phyloP scores from a whole-genome alignment of 2,113 vertebrate species.

The Eulacestoma nigropectus region DNA sequence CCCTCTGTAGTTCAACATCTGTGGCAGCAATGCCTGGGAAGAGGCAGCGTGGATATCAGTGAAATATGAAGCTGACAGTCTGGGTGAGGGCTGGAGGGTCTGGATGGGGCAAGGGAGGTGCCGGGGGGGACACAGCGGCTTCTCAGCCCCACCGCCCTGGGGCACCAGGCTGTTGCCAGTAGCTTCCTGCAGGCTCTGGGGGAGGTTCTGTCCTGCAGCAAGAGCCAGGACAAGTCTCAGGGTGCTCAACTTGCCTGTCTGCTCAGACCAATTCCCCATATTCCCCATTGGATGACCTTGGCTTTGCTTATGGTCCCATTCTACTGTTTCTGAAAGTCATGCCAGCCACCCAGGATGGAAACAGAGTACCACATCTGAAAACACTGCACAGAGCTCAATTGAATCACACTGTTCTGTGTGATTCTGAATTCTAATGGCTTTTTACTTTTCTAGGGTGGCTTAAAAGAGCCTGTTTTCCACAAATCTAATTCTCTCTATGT shows the following conservation, averaged over 20 bases:
- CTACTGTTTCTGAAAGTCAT: background rate
- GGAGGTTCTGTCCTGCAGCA: background rate
- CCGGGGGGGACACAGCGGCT: background rate
- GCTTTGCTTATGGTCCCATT: background rate
- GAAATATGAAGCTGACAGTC: background rate
- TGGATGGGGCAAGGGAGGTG: background rate
- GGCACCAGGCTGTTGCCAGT: background rate
- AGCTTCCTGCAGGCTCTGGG: background rate
- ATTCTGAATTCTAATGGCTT: conserved; percentile 8
- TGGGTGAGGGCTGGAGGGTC: background rate
- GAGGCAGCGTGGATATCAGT: background rate
- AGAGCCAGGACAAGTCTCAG: background rate
- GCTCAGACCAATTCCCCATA: background rate
- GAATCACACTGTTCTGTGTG: background rate
- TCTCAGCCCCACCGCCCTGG: background rate
- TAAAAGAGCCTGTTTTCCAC: background rate
- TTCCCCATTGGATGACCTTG: background rate
- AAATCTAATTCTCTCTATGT: conserved; percentile 12
- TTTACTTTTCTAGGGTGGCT: background rate
- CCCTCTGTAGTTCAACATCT: background rate
- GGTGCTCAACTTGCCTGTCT: background rate
- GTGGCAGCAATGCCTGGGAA: background rate
- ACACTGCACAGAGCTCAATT: background rate
- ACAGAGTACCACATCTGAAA: background rate
- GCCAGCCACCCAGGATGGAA: background rate